Conservation (phyloP, 2,113 vertebrate genomes). For the Setophaga coronata region DNA sequence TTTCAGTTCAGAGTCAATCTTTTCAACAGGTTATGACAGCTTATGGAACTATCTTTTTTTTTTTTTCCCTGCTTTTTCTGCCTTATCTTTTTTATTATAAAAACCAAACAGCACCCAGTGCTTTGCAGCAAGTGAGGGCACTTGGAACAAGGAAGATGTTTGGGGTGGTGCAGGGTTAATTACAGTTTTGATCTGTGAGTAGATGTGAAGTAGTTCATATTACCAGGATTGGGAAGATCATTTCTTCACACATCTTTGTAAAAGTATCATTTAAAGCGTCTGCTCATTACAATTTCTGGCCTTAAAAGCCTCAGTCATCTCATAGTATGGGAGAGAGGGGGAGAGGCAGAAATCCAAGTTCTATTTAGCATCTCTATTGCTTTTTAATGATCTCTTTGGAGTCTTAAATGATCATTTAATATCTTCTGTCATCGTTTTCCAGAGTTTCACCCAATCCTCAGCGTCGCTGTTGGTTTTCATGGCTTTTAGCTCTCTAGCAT, state of each 20-base stretch:
- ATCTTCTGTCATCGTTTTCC: conserved; percentile 4
- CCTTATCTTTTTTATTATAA: neutral
- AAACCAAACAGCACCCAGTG: neutral
- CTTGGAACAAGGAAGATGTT: neutral
- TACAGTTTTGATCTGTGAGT: neutral
- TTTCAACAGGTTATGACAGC: conserved; percentile 43
- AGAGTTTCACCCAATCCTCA: neutral
- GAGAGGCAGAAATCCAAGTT: conserved; percentile 15
- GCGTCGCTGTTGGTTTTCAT: neutral
- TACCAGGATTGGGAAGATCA: neutral
- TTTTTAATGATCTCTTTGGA: conserved; percentile 38
- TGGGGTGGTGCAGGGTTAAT: neutral
- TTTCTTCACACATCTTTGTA: neutral
- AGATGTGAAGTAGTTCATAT: neutral
- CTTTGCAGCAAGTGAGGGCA: neutral
- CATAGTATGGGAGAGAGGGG: neutral
- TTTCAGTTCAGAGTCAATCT: conserved; percentile 47
- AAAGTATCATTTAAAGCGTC: neutral
- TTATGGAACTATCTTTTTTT: neutral
- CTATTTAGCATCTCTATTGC: conserved; percentile 1
- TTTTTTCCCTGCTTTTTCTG: neutral
- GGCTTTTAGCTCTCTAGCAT: neutral
- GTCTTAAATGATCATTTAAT: conserved; percentile 32
- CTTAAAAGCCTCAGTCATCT: conserved; percentile 33
- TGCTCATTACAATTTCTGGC: conserved; percentile 8